Evolutionary conservation across 2,888 invertebrate species (phyloP), one percentile per base, ranked within the genome.

Genomic region (Drosophila algonquin): DNA sequence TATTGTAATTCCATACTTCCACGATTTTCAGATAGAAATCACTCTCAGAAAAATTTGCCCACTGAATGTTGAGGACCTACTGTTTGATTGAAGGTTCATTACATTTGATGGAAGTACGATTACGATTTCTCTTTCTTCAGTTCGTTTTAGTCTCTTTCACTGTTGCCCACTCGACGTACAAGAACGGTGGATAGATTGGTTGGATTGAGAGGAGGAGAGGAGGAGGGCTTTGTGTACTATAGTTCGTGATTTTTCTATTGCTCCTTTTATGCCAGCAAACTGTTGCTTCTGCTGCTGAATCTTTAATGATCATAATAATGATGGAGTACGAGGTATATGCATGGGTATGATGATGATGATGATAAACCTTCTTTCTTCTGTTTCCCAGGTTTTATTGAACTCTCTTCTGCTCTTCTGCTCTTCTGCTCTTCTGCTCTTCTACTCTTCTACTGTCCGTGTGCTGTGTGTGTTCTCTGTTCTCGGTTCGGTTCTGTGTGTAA

Each of bases 381-480:
- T 47, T 64, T 71, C 71, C 64, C 67, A 79, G 65, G 88, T 87
- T 82, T 75, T 82, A 87, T 82, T 82, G 88, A 82, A 82, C 88
- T 81, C 72, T 40, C 40, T 40, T 40, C 40, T 40, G 40, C 27
- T 27, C 7, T 8, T 27, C 27, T 27, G 7, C 27, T 27, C 7
- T 8, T 27, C 27, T 27, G 7, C 72, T 40, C 40, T 40, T 40
- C 40, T 24, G 24, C 24, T 24, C 24, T 4, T 24, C 24, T 24
- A 5, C 24, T 21, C 21, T 21, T 21, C 3, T 21, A 21, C 21
- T 21, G 21, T 21, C 21, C 3, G 32, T 32, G 32, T 32, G 32
- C 32, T 32, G 10, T 32, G 30, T 32, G 32, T 32, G 35, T n/a
- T n/a, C 40, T 40, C 7, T 14, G 14, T 7, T n/a, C 35, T 40